Conservation (phyloP, 2,797 vertebrate genomes). For the Ispidina picta region DNA sequence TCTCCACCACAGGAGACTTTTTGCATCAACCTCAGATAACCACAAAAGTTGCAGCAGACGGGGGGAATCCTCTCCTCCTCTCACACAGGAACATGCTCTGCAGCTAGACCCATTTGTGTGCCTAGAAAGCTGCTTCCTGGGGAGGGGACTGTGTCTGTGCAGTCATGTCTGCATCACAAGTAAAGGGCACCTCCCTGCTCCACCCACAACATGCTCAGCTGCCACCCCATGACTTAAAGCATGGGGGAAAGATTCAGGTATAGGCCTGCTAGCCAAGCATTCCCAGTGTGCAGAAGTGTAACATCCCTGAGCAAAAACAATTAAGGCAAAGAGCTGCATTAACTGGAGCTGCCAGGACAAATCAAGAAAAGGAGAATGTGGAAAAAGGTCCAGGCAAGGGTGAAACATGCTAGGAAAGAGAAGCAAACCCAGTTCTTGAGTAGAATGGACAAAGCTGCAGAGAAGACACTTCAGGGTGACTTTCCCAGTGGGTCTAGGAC, state of each 20-base stretch:
- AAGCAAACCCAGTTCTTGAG: background rate
- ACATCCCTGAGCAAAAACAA: background rate
- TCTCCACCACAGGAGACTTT: background rate
- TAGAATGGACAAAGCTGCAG: background rate
- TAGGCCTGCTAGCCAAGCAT: background rate
- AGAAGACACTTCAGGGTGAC: background rate
- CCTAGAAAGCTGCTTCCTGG: background rate
- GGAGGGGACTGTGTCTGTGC: background rate
- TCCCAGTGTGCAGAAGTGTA: background rate
- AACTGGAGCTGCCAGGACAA: background rate
- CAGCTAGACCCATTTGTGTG: background rate
- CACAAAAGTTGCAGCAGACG: background rate
- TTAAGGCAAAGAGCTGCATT: background rate
- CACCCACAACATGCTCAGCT: background rate
- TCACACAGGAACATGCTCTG: rapidly evolving
- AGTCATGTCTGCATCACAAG: background rate
- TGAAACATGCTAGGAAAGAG: background rate
- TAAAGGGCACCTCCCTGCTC: background rate
- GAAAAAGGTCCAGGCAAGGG: background rate
- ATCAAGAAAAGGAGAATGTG: background rate
- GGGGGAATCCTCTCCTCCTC: background rate
- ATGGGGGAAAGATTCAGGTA: background rate
- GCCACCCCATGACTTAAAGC: background rate
- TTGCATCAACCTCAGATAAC: background rate
- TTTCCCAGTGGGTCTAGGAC: background rate